A percentile compares a stretch with the other conserved stretches of the same genome.
phyloP scores from a whole-genome alignment of 2,113 vertebrate genomes.

The Malurus melanocephalus region DNA sequence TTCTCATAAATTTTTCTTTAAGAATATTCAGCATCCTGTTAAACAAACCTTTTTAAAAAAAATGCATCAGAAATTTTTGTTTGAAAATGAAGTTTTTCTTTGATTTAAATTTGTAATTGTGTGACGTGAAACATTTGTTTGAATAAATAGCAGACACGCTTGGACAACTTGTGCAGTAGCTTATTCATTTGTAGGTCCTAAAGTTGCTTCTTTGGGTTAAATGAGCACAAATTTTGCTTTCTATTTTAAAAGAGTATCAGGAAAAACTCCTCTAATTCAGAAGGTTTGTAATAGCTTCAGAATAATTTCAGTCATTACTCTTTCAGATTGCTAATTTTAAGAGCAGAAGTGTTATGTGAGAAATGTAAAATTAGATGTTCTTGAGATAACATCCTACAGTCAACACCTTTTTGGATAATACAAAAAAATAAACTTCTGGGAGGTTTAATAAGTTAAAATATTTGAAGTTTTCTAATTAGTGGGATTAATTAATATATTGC shows the following conservation, averaged over 20 bases:
- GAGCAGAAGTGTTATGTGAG: not conserved
- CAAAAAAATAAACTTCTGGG: not conserved
- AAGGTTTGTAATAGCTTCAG: not conserved
- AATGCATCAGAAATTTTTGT: not conserved
- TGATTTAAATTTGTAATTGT: not conserved
- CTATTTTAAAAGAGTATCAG: not conserved
- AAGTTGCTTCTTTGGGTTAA: not conserved
- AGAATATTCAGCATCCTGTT: not conserved
- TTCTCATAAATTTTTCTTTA: not conserved
- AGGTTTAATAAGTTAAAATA: not conserved
- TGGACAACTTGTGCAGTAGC: not conserved
- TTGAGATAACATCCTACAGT: not conserved
- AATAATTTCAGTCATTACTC: not conserved
- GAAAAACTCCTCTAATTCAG: not conserved
- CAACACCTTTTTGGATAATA: not conserved
- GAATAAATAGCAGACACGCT: not conserved
- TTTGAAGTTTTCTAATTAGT: not conserved
- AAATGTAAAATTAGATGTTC: not conserved
- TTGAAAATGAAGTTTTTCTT: not conserved
- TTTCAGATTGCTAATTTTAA: not conserved
- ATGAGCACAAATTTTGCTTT: not conserved
- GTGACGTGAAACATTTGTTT: not conserved
- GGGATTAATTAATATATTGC: not conserved
- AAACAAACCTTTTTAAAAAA: not conserved
- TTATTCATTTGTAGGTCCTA: not conserved